Base-by-base conservation (phyloP, 35 echinoderm and acorn worm species). In the Apostichopus parvimensis region DNA sequence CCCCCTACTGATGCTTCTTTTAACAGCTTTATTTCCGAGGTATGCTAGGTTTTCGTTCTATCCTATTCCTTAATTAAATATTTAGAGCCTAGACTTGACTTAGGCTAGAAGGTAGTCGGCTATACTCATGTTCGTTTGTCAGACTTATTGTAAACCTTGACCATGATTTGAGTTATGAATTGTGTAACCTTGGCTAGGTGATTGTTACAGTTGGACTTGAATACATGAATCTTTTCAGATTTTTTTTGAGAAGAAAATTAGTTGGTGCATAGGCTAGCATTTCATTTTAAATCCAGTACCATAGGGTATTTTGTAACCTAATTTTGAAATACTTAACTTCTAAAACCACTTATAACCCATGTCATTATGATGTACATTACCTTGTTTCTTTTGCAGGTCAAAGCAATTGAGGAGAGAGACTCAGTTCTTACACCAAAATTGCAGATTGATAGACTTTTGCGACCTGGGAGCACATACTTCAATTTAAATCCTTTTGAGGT, bases 401-500 rank as follows among this genome's bases (percentile, higher is more conserved):
- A 99, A 87, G 95, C 91, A 54, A 99, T 99, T 77, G 97, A 99
- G 91, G 87, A 99, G 93, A 93, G 95, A 86, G 97, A 99, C 84
- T 94, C 97, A 15, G 91, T 94, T 66, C 89, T 99, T 75, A 99
- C 97, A 15, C 93, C 95, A 77, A 95, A 99, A 88, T 92, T 96
- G 91, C 97, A 99, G 56, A 99, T 99, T 68, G 97, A 99, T 75
- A 70, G 97, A 58, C 59, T 99, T 54, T 68, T 99, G 6, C 86
- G 97, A 70, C 97, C 97, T 54, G 97, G 97, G 6, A 94, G 94
- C 64, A 99, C 97, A 53, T 99, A 99, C 77, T 99, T 99, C 77
- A 99, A 99, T 62, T 79, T 99, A 8, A 99, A 99, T 79, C 97
- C 97, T 83, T 99, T 96, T 94, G 95, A 96, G 95, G 94, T 96